Evolutionary conservation across 2,113 vertebrate species (phyloP).

Genomic region (Trochalopteron elliotii): DNA sequence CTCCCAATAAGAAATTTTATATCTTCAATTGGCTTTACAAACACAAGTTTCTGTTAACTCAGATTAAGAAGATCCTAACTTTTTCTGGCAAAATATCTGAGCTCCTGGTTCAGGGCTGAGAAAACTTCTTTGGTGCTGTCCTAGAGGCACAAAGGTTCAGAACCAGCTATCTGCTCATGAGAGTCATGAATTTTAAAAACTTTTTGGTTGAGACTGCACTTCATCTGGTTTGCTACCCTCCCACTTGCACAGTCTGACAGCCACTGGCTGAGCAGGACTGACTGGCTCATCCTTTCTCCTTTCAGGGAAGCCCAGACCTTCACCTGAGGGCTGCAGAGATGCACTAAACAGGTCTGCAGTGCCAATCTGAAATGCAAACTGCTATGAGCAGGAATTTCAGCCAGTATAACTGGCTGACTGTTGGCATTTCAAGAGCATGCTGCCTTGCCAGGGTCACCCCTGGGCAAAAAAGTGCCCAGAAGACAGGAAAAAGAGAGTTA

Average conservation of each 20-base stretch:
- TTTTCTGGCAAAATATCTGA: neutral
- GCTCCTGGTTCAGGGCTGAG: neutral
- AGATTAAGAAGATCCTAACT: neutral
- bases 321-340: slow-evolving; percentile 13
- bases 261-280: slow-evolving; percentile 22
- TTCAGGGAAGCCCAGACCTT: slow-evolving; percentile 28
- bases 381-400: neutral
- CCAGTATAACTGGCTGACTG: neutral
- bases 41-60: neutral
- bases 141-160: neutral
- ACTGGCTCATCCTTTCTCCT: slow-evolving; percentile 30
- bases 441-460: neutral
- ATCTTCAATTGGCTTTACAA: neutral
- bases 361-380: slow-evolving; percentile 32
- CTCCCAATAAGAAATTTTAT: neutral
- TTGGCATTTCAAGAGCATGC: neutral
- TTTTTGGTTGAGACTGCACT: neutral
- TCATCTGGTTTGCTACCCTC: neutral
- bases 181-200: neutral
- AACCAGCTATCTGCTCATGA: neutral
- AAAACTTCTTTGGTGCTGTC: neutral
- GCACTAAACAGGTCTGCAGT: neutral
- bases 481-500: slow-evolving; percentile 8
- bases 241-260: neutral
- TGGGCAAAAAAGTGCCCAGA: neutral